phyloP scores from a whole-genome alignment of 2,113 vertebrate species.

The Xiphias gladius region DNA sequence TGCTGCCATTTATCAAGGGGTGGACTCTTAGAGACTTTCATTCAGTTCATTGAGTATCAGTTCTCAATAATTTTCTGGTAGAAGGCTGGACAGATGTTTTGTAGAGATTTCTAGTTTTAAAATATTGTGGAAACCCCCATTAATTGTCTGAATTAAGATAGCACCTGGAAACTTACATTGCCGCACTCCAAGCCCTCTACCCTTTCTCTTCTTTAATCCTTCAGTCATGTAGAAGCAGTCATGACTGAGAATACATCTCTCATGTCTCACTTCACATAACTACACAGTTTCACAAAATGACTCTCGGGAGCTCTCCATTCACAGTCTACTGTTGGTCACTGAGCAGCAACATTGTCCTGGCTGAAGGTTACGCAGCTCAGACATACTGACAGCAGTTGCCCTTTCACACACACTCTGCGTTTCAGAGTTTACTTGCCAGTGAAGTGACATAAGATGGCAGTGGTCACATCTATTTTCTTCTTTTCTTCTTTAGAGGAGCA shows the following conservation, averaged over 20 bases:
- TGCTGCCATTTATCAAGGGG: neutral
- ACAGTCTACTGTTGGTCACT: neutral
- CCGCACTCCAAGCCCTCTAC: neutral
- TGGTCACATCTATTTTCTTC: neutral
- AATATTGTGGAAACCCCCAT: neutral
- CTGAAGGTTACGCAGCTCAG: neutral
- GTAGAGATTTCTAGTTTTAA: neutral
- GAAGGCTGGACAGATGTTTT: neutral
- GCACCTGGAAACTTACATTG: neutral
- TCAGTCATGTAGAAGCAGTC: neutral
- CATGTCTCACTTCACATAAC: neutral
- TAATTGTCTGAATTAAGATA: neutral
- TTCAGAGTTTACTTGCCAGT: neutral
- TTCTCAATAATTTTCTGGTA: neutral
- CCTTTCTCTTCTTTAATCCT: neutral
- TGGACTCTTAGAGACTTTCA: neutral
- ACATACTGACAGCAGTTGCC: neutral
- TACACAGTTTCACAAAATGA: neutral
- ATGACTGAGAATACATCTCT: neutral
- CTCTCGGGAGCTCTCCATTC: neutral
- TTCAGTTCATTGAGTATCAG: neutral
- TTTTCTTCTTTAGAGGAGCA: neutral
- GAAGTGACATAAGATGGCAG: neutral
- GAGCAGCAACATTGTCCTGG: slow-evolving; percentile 8
- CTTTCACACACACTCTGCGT: neutral